Base-by-base conservation (phyloP, 2,797 vertebrate species). In the Sphaeramia orbicularis region DNA sequence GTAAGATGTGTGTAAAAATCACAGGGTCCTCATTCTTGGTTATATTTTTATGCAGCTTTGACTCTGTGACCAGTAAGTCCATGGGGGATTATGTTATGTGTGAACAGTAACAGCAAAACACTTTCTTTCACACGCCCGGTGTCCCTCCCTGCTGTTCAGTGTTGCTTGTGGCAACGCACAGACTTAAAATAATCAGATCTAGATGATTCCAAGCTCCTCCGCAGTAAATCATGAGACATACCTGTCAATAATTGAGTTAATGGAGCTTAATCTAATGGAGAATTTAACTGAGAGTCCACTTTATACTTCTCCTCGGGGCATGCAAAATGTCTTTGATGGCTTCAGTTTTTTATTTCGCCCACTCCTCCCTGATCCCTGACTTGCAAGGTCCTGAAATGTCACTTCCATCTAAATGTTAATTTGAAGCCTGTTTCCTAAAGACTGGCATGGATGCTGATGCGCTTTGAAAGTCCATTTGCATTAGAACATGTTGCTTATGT, bases 371-470 rank as follows among this genome's bases (percentile, higher is more conserved):
- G 80, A 84, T 86, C 80, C 78, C 59, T 84, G 74, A 76, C 83
- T 85, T 0, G 21, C 1, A 19, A 84, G 75, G 76, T 87, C 80
- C 65, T 42, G 37, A 69, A 67, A 72, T 82, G 89, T 90, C 85
- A 80, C 69, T 88, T 86, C 76, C 78, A 93, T 92, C 89, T 91
- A 91, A 91, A 92, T 92, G 90, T 91, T 89, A 91, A 93, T 93
- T 89, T 88, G 74, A 84, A 80, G 77, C 60, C 81, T 83, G 83
- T 77, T 89, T 81, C 68, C 76, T 82, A 73, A 80, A 80, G 83
- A 80, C 68, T 68, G 69, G 64, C 68, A 13, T 50, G 16, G 76
- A 80, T 52, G 38, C 50, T 81, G 78, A 89, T 79, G 37, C 65
- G 71, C 55, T 72, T 54, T 76, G 80, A 86, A 80, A 76, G 77